Percentiles rank a stretch among this genome's conserved stretches.
Conservation (phyloP, 2,113 vertebrate species). For the Triplophysa dalaica region DNA sequence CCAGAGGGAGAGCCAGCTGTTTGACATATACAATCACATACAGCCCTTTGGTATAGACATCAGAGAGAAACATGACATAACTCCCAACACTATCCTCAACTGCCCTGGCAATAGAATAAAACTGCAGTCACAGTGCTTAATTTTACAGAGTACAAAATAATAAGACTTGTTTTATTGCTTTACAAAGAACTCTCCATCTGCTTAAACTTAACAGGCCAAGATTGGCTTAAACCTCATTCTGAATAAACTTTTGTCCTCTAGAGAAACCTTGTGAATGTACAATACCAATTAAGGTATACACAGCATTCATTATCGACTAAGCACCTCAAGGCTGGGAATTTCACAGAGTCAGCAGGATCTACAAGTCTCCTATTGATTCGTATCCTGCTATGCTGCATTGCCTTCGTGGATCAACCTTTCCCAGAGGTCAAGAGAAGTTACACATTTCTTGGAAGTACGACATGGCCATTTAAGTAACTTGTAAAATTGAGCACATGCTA, state of each 20-base stretch:
- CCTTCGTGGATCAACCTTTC: neutral
- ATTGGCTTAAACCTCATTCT: neutral
- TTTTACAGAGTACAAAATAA: no score
- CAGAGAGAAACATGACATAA: neutral
- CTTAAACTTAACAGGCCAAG: neutral
- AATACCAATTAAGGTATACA: constrained; percentile 35
- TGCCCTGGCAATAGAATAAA: neutral
- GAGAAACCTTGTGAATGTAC: constrained; percentile 7
- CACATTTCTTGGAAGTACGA: neutral
- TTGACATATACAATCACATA: neutral
- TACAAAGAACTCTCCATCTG: no score
- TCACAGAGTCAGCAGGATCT: constrained; percentile 39
- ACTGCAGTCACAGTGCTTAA: no score
- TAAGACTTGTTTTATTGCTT: no score
- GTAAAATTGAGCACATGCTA: no score
- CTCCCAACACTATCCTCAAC: neutral
- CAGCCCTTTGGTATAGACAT: neutral
- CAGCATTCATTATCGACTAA: constrained; percentile 43
- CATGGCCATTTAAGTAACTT: no score
- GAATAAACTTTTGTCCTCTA: constrained; percentile 28
- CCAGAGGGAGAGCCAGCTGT: constrained; percentile 12
- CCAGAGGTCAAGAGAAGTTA: neutral
- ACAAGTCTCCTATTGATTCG: constrained; percentile 38
- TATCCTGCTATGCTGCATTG: constrained; percentile 4
- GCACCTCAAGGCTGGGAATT: constrained; percentile 35